These are phyloP conservation scores for Rhopalosiphum nymphaeae DNA, from an alignment of 2,888 invertebrate genomes.

Conservation along the genomic window DNA sequence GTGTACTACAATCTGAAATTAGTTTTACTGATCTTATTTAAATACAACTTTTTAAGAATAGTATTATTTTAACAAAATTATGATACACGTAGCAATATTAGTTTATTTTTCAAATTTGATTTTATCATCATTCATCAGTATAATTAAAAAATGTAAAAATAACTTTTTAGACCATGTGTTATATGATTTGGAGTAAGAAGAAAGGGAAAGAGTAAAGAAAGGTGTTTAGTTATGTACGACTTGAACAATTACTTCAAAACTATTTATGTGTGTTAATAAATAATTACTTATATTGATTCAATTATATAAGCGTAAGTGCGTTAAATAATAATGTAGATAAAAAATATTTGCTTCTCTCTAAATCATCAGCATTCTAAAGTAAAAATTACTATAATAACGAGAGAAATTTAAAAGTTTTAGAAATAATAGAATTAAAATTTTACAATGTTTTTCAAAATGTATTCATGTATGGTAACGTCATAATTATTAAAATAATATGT, in stretches of 20 bases:
- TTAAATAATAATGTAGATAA: background rate
- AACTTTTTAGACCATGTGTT: too few species aligned
- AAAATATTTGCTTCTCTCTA: background rate
- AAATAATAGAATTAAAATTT: background rate
- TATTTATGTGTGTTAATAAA: background rate
- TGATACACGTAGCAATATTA: too few species aligned
- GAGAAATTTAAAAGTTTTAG: background rate
- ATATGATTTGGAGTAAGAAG: too few species aligned
- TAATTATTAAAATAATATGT: background rate
- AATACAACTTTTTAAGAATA: too few species aligned
- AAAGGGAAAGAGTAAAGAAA: too few species aligned
- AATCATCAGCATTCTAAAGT: background rate
- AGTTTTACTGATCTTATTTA: background rate
- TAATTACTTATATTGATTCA: background rate
- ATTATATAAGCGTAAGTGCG: background rate
- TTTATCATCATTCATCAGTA: too few species aligned
- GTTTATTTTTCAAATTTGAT: too few species aligned
- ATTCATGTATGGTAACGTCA: background rate
- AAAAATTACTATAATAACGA: background rate
- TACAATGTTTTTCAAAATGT: background rate
- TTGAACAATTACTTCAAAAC: too few species aligned
- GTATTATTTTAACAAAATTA: too few species aligned
- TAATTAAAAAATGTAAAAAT: too few species aligned
- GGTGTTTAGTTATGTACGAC: too few species aligned
- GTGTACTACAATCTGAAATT: background rate